Evolutionary conservation across 2,888 invertebrate species (phyloP), one percentile per base, ranked within the genome.

Genomic region (Rugalucina vietnamica): DNA sequence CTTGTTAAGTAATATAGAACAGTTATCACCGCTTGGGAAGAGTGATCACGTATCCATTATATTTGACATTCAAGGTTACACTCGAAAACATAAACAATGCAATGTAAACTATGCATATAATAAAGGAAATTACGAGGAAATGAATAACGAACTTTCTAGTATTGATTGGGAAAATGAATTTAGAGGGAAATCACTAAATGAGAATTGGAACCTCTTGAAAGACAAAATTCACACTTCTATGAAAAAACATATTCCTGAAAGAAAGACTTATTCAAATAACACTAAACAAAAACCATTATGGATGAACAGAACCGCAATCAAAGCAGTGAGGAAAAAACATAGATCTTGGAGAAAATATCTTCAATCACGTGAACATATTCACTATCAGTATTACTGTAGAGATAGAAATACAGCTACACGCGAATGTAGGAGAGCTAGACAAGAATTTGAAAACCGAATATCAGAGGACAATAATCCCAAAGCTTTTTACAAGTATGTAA

Each of bases 341-440:
- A 74, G 54, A 50, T 49, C 74, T 10, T 74, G 74, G 54, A 39
- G 24, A 34, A 74, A 49, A 32, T 74, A 74, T n/a, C 32, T 32
- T 50, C n/a, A 43, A 50, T 50, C 74, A 1, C 32, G 54, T 74
- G 54, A 74, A 29, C 74, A 27, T 74, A 50, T 74, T 18, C 50
- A 74, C n/a, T 74, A 50, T 74, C 74, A 50, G 32, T 74, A 74
- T n/a, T 74, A 10, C 50, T 74, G 74, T 12, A 27, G 74, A n/a
- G 50, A 74, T 29, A 49, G 74, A 32, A 74, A 74, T 50, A 32
- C 36, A 10, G 74, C 74, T 39, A 74, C 74, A 27, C 18, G 50
- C 2, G 78, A 70, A 71, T 78, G 78, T 54, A 71, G 78, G 36
- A 78, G 32, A 54, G 78, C 78, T 24, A 50, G 71, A 57, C 37